Evolutionary conservation across 2,797 vertebrate species (phyloP).

Genomic region (Sphenopsis melanotis): DNA sequence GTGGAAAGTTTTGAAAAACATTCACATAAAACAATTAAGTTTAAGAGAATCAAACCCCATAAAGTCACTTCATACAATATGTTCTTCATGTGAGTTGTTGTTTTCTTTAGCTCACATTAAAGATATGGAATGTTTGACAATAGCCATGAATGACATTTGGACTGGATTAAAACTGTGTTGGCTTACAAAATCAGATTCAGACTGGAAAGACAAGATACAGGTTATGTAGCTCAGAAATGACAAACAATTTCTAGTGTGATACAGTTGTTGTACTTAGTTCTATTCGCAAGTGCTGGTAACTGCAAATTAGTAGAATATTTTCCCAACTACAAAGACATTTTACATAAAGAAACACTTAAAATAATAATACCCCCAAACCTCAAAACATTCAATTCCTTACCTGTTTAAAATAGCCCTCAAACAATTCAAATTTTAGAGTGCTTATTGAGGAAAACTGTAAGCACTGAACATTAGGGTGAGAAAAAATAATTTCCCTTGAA

Average conservation of each 20-base stretch:
- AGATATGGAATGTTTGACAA: background rate
- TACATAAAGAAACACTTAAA: background rate
- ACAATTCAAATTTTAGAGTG: background rate
- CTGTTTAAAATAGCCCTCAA: background rate
- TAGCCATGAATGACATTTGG: background rate
- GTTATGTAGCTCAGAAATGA: background rate
- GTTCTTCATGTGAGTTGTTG: background rate
- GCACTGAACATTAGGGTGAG: background rate
- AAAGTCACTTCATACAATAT: background rate
- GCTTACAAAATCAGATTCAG: background rate
- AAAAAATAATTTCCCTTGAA: background rate
- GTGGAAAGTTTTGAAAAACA: background rate
- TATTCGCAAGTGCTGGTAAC: background rate
- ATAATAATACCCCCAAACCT: background rate
- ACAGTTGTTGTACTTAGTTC: background rate
- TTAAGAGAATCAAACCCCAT: background rate
- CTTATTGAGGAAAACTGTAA: background rate
- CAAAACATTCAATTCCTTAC: background rate
- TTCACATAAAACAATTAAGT: background rate
- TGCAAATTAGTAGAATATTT: background rate
- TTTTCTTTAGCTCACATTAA: conserved; percentile 4
- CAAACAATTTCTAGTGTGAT: background rate
- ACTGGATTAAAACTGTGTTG: background rate
- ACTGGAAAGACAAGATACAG: background rate
- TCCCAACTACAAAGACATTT: background rate